These are phyloP conservation scores for Calameuta pallipes DNA, from an alignment of 2,888 invertebrate species.

Conservation along the genomic window DNA sequence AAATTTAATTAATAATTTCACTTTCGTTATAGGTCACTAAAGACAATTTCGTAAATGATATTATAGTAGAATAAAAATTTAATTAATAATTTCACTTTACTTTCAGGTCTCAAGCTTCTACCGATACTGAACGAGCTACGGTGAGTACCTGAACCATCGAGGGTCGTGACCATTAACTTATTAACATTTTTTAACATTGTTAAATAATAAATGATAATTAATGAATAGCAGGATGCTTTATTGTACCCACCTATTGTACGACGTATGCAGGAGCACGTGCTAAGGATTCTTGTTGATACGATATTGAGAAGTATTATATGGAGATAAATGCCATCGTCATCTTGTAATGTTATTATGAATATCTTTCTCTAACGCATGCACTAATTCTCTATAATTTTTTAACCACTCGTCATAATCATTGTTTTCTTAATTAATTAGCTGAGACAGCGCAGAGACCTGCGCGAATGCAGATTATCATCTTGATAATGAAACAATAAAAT, in stretches of 20 bases:
- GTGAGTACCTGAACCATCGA: conserved; percentile 69
- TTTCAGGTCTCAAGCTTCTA: conserved; percentile 88
- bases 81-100: conserved; percentile 22
- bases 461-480: neutral
- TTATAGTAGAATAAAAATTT: neutral
- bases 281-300: neutral
- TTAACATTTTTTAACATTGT: conserved; percentile 63
- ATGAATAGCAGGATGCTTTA: conserved; percentile 66
- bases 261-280: neutral
- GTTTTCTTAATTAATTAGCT: neutral
- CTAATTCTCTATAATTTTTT: neutral
- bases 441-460: neutral
- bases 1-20: too few relatives aligned
- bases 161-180: conserved; percentile 32
- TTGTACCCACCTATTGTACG: conserved; percentile 33
- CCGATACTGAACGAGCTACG: conserved; percentile 87
- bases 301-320: neutral
- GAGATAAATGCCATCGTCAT: neutral
- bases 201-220: conserved; percentile 56
- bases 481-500: neutral
- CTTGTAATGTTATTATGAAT: neutral
- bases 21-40: too few relatives aligned
- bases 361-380: neutral
- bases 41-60: too few relatives aligned
- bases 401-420: neutral